Percentiles rank a stretch among this genome's conserved stretches.
phyloP scores from a whole-genome alignment of 2,888 invertebrate genomes.

The Nymphalis urticae region DNA sequence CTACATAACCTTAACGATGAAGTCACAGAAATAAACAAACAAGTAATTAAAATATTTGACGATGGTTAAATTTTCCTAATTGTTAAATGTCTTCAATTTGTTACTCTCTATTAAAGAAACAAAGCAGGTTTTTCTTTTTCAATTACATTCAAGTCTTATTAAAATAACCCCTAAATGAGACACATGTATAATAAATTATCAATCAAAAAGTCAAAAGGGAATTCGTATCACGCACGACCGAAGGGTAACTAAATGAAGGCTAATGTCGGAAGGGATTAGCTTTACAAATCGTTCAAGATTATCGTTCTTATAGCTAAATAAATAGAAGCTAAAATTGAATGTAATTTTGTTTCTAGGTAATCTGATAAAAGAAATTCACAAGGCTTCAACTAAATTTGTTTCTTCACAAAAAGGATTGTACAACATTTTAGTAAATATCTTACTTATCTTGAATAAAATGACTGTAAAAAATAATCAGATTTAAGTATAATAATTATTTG shows the following conservation, averaged over 20 bases:
- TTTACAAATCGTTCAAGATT: not conserved
- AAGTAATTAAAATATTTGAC: too few relatives aligned
- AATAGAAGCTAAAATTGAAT: not conserved
- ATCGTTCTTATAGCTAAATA: not conserved
- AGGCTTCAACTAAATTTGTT: not conserved
- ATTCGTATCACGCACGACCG: constrained; percentile 14
- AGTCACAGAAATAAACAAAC: too few relatives aligned
- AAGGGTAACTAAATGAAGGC: constrained; percentile 21
- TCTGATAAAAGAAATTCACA: not conserved
- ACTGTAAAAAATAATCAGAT: too few relatives aligned
- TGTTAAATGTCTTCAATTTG: too few relatives aligned
- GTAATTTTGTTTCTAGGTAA: not conserved
- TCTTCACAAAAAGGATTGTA: too few relatives aligned
- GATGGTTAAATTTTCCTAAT: too few relatives aligned
- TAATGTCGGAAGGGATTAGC: constrained; percentile 6
- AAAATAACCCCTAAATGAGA: not conserved
- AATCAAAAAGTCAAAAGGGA: constrained; percentile 1
- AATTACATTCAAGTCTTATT: not conserved
- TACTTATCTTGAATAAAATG: too few relatives aligned
- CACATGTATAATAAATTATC: not conserved
- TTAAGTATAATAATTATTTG: too few relatives aligned
- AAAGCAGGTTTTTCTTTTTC: too few relatives aligned
- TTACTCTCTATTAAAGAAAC: too few relatives aligned
- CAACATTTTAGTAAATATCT: too few relatives aligned
- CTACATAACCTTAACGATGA: too few relatives aligned